These are phyloP conservation scores for Tinea trinotella DNA, from an alignment of 2,888 invertebrate genomes.

Conservation along the genomic window DNA sequence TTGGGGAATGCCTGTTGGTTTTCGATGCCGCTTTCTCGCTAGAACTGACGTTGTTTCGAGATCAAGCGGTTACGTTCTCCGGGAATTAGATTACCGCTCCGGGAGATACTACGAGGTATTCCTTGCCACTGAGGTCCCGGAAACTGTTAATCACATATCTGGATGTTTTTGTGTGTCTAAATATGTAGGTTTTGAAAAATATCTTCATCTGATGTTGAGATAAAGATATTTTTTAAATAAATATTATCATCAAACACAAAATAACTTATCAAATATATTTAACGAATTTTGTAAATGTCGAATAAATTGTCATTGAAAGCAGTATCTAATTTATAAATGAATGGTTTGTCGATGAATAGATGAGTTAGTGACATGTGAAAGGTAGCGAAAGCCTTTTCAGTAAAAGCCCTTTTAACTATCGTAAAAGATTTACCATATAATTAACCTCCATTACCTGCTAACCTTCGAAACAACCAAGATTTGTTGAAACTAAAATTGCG, in stretches of 20 bases:
- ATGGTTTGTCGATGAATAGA: conserved; percentile 15
- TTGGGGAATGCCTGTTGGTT: conserved; percentile 8
- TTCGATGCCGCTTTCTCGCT: neutral
- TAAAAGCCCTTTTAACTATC: conserved; percentile 13
- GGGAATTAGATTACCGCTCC: conserved; percentile 19
- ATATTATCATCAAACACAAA: neutral
- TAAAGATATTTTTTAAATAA: neutral
- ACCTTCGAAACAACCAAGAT: neutral
- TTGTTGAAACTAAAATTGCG: conserved; percentile 8
- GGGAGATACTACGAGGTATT: neutral
- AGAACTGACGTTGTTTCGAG: conserved; percentile 1
- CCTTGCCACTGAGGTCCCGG: neutral
- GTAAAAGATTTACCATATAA: conserved; percentile 18
- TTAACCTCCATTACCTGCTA: conserved; percentile 10
- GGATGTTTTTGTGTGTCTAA: neutral
- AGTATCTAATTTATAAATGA: conserved; percentile 14
- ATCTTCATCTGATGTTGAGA: neutral
- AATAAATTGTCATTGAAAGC: conserved; percentile 8
- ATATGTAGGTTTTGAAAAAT: neutral
- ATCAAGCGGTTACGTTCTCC: conserved; percentile 19
- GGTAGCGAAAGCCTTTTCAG: conserved; percentile 17
- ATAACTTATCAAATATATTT: neutral
- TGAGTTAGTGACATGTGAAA: conserved; percentile 18
- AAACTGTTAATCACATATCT: neutral
- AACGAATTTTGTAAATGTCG: neutral